A percentile compares a stretch with the other conserved stretches of the same genome.
These are phyloP conservation scores for Vireo altiloquus DNA, from an alignment of 2,113 vertebrate species.

Conservation along the genomic window DNA sequence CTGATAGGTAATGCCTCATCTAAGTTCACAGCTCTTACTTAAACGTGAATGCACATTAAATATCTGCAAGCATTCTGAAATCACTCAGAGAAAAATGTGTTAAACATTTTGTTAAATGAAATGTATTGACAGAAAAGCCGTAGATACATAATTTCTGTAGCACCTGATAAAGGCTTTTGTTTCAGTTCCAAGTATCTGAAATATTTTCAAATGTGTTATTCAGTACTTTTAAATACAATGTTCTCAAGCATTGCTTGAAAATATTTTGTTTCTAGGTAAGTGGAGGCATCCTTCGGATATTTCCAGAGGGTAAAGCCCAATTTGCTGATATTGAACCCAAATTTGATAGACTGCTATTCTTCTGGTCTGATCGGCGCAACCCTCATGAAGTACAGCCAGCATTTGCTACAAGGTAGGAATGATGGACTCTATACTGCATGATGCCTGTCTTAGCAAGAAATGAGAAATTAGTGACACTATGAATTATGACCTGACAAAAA, in stretches of 20 bases:
- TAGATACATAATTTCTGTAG: neutral
- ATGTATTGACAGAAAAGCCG: neutral
- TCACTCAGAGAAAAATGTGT: neutral
- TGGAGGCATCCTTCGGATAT: slow-evolving; percentile 96
- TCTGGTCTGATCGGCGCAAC: slow-evolving; percentile 98
- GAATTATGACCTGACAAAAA: neutral
- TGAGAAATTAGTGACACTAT: neutral
- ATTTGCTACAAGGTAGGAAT: slow-evolving; percentile 87
- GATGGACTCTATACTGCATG: neutral
- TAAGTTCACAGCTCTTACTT: neutral
- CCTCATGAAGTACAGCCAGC: slow-evolving; percentile 98
- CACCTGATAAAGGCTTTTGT: neutral
- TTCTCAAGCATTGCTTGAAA: neutral
- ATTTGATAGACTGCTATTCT: slow-evolving; percentile 95
- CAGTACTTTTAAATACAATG: neutral
- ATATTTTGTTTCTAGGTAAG: slow-evolving; percentile 80
- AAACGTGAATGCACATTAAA: neutral
- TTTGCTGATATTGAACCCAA: slow-evolving; percentile 98
- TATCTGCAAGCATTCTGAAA: neutral
- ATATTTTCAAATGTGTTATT: neutral
- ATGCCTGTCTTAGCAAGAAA: neutral
- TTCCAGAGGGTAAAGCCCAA: slow-evolving; percentile 96
- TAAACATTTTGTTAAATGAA: neutral
- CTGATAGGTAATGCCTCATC: neutral
- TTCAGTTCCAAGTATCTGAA: neutral